These are phyloP conservation scores for Lasioglossum leucozonium DNA, from an alignment of 2,888 invertebrate species.

Conservation along the genomic window DNA sequence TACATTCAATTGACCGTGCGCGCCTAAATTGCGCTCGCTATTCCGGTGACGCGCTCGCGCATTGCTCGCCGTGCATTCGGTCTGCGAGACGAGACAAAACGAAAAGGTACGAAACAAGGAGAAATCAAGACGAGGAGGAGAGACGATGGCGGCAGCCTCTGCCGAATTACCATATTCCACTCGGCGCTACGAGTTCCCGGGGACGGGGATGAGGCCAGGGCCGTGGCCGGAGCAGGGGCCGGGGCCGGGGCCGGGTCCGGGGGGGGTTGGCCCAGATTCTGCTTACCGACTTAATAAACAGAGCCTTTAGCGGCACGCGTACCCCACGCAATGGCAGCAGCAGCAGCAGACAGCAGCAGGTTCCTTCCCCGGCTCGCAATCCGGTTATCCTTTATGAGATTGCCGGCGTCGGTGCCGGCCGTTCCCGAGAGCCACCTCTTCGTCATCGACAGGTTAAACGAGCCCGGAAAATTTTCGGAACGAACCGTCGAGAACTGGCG, in stretches of 20 bases:
- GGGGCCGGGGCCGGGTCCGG: not conserved
- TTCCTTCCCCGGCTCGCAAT: constrained; percentile 37
- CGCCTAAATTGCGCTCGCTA: constrained; percentile 52
- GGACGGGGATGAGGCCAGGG: not conserved
- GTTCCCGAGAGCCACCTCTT: constrained; percentile 1
- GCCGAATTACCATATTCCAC: constrained; percentile 69
- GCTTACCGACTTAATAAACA: constrained; percentile 64
- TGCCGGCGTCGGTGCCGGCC: constrained; percentile 17
- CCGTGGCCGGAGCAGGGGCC: not conserved
- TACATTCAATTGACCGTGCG: constrained; percentile 49
- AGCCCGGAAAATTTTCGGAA: constrained; percentile 15
- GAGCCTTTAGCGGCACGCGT: constrained; percentile 60
- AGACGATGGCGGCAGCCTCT: not conserved
- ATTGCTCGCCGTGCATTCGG: constrained; percentile 48
- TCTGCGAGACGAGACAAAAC: not conserved
- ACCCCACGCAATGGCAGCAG: constrained; percentile 37
- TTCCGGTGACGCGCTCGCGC: constrained; percentile 58
- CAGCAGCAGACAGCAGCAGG: not conserved
- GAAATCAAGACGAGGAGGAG: not conserved
- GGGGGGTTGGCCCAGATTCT: constrained; percentile 63
- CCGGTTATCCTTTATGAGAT: constrained; percentile 58
- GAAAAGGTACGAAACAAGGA: not conserved
- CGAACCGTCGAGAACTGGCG: not conserved
- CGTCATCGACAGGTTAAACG: constrained; percentile 17
- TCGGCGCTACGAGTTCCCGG: constrained; percentile 48